Conservation (phyloP, 1,140 invertebrate genomes). For the Capitella teleta region DNA sequence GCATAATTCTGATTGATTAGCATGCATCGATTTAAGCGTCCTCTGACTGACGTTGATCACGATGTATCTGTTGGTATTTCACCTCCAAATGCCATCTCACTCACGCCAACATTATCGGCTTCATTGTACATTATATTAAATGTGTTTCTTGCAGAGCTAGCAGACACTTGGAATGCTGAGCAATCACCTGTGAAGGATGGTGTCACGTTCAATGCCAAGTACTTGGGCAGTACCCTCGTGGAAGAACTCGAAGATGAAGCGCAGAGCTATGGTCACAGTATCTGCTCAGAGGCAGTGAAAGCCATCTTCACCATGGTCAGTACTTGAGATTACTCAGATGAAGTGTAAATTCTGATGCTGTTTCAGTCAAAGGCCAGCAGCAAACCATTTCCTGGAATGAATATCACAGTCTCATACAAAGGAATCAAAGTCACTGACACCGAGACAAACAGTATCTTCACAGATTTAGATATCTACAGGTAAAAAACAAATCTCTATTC, state of each 20-base stretch:
- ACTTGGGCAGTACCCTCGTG: conserved; percentile 58
- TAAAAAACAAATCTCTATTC: conserved; percentile 26
- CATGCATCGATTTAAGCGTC: too few species aligned
- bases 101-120: too few species aligned
- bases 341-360: background rate
- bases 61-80: too few species aligned
- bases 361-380: conserved; percentile 46
- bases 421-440: conserved; percentile 63
- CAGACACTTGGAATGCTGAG: conserved; percentile 62
- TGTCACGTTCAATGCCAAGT: conserved; percentile 59
- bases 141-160: conserved; percentile 56
- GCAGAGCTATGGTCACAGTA: conserved; percentile 44
- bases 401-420: conserved; percentile 57
- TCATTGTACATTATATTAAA: too few species aligned
- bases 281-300: conserved; percentile 58
- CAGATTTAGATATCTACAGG: conserved; percentile 75
- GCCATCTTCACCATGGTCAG: conserved; percentile 54
- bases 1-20: too few species aligned
- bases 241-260: conserved; percentile 47
- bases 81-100: too few species aligned
- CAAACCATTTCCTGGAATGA: conserved; percentile 61
- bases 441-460: conserved; percentile 55
- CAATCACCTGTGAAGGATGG: conserved; percentile 50
- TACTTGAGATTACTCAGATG: background rate
- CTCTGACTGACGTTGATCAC: too few species aligned